Percentiles rank a stretch among this genome's conserved stretches.
These are phyloP conservation scores for Agrochola macilenta DNA, from an alignment of 2,888 invertebrate species.

Conservation along the genomic window DNA sequence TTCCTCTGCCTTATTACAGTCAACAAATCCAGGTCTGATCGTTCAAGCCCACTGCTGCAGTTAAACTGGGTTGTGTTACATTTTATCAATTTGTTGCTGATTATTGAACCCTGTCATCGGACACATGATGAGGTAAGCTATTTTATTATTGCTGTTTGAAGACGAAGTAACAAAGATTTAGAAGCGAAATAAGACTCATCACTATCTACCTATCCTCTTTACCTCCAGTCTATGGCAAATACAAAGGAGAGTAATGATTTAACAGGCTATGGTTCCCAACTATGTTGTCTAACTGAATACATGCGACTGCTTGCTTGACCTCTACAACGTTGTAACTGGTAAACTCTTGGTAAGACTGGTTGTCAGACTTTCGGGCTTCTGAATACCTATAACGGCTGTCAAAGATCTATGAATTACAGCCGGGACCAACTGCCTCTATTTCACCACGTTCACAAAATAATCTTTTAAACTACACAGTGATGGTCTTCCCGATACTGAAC, in stretches of 20 bases:
- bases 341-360: neutral
- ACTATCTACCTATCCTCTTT: neutral
- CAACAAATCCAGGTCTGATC: conserved; percentile 39
- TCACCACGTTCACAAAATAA: neutral
- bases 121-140: conserved; percentile 78
- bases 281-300: neutral
- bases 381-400: neutral
- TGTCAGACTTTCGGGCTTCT: neutral
- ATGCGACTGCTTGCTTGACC: neutral
- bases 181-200: neutral
- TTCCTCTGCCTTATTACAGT: conserved; percentile 32
- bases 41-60: conserved; percentile 73
- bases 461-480: neutral
- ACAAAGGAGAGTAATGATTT: no score
- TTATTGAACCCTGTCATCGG: conserved; percentile 86
- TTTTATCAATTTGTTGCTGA: conserved; percentile 75
- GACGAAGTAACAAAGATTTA: neutral
- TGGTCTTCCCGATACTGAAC: neutral
- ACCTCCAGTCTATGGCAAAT: no score
- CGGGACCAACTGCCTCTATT: neutral
- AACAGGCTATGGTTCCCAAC: neutral
- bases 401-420: neutral
- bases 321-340: no score
- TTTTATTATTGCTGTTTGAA: neutral
- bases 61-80: conserved; percentile 83